A percentile compares a stretch with the other conserved stretches of the same genome.
These are phyloP conservation scores for Sebastiscus tertius DNA, from an alignment of 2,797 vertebrate genomes.

Conservation along the genomic window DNA sequence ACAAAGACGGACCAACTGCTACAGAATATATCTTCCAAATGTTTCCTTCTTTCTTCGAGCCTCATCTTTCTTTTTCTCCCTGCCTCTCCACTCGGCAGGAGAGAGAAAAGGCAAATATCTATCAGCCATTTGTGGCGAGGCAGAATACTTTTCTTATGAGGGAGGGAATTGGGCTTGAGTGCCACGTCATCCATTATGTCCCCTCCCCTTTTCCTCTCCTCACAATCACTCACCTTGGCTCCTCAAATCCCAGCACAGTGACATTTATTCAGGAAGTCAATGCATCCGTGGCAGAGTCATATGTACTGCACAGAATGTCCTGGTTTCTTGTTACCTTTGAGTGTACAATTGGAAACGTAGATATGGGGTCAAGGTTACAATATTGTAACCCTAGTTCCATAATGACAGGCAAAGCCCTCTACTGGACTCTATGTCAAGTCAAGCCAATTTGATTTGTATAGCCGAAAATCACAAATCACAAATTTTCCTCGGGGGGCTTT, in stretches of 20 bases:
- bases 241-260: constrained; percentile 3
- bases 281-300: not conserved
- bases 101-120: constrained; percentile 14
- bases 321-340: not conserved
- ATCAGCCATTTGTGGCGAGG: not conserved
- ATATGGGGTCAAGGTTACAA: no score
- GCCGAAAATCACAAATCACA: no score
- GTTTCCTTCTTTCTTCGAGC: not conserved
- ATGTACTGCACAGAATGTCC: not conserved
- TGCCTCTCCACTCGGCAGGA: not conserved
- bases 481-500: no score
- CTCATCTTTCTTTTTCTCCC: not conserved
- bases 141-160: constrained; percentile 2
- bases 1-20: constrained; percentile 5
- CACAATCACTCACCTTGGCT: not conserved
- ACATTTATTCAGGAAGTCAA: constrained; percentile 1
- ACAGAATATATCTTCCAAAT: not conserved
- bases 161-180: not conserved
- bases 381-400: no score
- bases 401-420: no score
- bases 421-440: no score
- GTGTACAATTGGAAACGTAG: not conserved
- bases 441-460: no score
- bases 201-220: not conserved
- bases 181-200: constrained; percentile 1